Evolutionary conservation across 37 sponge, comb jelly and placozoan species (phyloP), one percentile per base, ranked within the genome.

Genomic region (Ianthella basta): DNA sequence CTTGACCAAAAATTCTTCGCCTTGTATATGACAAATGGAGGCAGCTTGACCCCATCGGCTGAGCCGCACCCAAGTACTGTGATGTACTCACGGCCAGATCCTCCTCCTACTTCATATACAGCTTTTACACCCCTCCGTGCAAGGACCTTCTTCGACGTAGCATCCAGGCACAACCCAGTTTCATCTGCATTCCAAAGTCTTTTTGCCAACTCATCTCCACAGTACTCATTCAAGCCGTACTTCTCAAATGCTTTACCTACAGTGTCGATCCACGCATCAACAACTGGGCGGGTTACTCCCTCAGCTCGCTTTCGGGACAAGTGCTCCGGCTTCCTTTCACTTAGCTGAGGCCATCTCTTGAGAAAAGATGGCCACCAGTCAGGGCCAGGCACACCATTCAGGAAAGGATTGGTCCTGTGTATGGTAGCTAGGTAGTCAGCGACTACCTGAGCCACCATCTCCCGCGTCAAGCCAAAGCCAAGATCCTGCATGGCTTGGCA

Each of bases 401-500:
- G 33, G 37, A 90, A 90, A 35, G 83, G 83, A 65, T 81, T 90
- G 4, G 86, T 79, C 21, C 30, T 35, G 36, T 27, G 14, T 32
- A n/a, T 32, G 20, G 73, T 34, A 8, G 30, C 23, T 27, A 90
- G 16, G 50, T 86, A 90, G 63, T 90, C 83, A 12, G 54, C n/a
- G 20, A 90, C 82, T 23, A 90, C 83, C 39, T 66, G 60, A 23
- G 79, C 68, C 27, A 86, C 86, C 60, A 90, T 37, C 13, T 84
- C 86, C 68, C 75, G 56, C 10, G 89, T 89, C 13, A 86, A 66
- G 24, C 82, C 83, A 86, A 84, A 90, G 15, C 90, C 90, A n/a
- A 90, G 72, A 75, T 90, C 90, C 38, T 86, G 86, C 21, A 90
- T n/a, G 8, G 59, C 86, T 64, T 90, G 86, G 32, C 65, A 56